These are phyloP conservation scores for Peromyscus attwateri DNA, from an alignment of 2,797 vertebrate genomes.

Conservation along the genomic window DNA sequence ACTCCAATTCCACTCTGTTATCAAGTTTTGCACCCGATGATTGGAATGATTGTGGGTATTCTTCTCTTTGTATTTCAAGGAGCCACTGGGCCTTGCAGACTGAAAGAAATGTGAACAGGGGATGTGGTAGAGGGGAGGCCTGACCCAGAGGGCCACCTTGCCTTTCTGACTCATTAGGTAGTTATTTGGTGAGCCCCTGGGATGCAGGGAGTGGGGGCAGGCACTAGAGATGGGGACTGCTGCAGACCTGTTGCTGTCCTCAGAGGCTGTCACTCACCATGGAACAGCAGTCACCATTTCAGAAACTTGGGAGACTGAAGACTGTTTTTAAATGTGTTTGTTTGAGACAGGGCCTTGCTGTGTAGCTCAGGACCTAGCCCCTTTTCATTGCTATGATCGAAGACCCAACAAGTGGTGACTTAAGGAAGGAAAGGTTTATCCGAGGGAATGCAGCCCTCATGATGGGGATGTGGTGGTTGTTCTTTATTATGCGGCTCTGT, in stretches of 20 bases:
- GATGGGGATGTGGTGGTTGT: no score
- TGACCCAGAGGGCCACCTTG: background rate
- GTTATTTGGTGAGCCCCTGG: background rate
- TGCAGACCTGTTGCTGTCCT: background rate
- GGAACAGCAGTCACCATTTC: background rate
- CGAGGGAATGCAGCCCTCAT: background rate
- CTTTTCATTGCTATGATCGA: background rate
- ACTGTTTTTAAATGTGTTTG: background rate
- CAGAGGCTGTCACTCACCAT: background rate
- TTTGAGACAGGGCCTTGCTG: background rate
- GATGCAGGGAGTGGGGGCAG: background rate
- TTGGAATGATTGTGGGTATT: background rate
- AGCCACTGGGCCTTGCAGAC: background rate
- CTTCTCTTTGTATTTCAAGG: constrained; percentile 9
- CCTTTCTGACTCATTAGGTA: background rate
- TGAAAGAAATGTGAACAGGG: background rate
- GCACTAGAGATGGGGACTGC: background rate
- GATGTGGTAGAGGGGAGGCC: background rate
- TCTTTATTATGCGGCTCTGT: no score
- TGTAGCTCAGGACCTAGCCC: background rate
- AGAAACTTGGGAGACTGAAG: background rate
- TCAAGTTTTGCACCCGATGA: background rate
- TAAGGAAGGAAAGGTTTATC: background rate
- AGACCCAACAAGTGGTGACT: no score
- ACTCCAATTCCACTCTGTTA: background rate